phyloP scores from a whole-genome alignment of 2,888 invertebrate genomes.

The Parnassius mnemosyne region DNA sequence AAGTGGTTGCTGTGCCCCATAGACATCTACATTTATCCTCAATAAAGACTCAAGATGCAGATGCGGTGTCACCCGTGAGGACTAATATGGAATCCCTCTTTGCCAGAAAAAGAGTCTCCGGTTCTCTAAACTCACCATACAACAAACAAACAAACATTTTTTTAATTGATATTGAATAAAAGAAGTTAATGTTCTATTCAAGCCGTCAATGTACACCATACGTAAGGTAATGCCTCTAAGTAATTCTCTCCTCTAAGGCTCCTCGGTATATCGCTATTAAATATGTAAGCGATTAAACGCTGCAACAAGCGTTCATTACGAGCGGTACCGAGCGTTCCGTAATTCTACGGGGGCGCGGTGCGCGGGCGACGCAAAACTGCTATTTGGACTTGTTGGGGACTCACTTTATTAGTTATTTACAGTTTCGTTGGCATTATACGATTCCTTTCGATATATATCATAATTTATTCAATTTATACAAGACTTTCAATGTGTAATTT shows the following conservation, averaged over 20 bases:
- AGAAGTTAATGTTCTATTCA: not conserved
- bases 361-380: conserved; percentile 57
- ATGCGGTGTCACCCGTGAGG: no score
- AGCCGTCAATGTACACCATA: conserved; percentile 44
- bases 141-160: no score
- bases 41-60: no score
- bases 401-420: conserved; percentile 10
- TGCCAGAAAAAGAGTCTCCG: no score
- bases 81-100: no score
- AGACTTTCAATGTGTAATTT: no score
- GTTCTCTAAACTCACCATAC: no score
- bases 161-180: no score
- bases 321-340: conserved; percentile 46
- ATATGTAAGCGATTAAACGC: conserved; percentile 73
- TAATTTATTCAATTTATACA: no score
- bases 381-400: conserved; percentile 29
- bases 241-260: not conserved
- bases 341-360: conserved; percentile 49
- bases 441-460: not conserved
- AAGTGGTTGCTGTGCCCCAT: no score
- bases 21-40: no score
- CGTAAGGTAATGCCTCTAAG: not conserved
- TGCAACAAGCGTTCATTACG: conserved; percentile 48
- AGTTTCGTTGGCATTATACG: conserved; percentile 1
- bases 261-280: conserved; percentile 36